These are phyloP conservation scores for Pardalotus punctatus DNA, from an alignment of 2,113 vertebrate species.

Conservation along the genomic window DNA sequence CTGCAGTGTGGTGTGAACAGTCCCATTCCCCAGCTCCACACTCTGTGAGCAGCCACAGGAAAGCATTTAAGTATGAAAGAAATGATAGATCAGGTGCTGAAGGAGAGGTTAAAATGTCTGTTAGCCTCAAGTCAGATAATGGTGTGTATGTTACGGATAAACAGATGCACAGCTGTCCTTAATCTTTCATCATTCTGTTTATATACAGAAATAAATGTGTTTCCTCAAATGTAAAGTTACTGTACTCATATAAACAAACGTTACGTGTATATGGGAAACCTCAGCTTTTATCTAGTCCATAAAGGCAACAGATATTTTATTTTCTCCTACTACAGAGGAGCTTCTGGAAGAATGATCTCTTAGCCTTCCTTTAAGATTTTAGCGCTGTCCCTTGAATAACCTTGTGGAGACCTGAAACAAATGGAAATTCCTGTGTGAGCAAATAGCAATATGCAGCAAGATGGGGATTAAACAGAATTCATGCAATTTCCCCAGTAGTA, in stretches of 20 bases:
- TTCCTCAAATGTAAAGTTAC: conserved; percentile 40
- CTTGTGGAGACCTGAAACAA: background rate
- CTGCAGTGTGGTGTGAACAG: background rate
- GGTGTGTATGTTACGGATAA: background rate
- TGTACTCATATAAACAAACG: conserved; percentile 30
- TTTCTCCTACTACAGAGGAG: background rate
- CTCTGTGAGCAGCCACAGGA: background rate
- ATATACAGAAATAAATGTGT: conserved; percentile 35
- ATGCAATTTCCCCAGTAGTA: background rate
- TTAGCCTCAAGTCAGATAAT: conserved; percentile 29
- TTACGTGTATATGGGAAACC: background rate
- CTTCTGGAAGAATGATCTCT: conserved; percentile 18
- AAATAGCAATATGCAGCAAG: background rate
- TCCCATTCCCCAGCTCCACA: background rate
- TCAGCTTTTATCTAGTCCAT: background rate
- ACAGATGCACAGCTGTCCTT: conserved; percentile 40
- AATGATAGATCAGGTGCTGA: conserved; percentile 15
- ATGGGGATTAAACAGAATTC: background rate
- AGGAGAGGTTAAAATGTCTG: conserved; percentile 15
- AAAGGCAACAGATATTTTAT: background rate
- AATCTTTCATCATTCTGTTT: conserved; percentile 43
- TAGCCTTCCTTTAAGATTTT: background rate
- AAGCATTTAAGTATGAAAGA: background rate
- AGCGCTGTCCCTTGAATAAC: conserved; percentile 19
- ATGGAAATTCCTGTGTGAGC: background rate